These are phyloP conservation scores for Diogma glabrata DNA, from an alignment of 2,888 invertebrate species.

Conservation along the genomic window DNA sequence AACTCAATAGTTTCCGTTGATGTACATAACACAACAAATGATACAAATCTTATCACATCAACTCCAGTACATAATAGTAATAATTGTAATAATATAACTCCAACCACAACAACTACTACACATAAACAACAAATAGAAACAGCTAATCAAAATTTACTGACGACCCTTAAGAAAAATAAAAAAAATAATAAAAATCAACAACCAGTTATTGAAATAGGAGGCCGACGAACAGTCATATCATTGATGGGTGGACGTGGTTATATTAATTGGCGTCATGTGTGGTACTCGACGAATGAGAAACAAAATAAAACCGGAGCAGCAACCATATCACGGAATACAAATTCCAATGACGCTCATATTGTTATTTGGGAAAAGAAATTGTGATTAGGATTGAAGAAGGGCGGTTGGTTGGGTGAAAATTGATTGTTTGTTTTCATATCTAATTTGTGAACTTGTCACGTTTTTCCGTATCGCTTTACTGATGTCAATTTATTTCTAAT, in stretches of 20 bases:
- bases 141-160: conserved; percentile 23
- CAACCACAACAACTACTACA: conserved; percentile 25
- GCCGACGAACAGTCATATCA: conserved; percentile 66
- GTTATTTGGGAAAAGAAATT: conserved; percentile 83
- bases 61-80: neutral
- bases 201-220: conserved; percentile 38
- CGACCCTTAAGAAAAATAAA: conserved; percentile 31
- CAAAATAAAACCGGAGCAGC: conserved; percentile 22
- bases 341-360: conserved; percentile 77
- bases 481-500: no score
- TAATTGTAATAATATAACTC: conserved; percentile 12
- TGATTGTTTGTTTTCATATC: no score
- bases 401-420: no score
- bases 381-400: no score
- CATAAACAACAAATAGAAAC: conserved; percentile 7
- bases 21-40: no score
- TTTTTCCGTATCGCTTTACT: no score
- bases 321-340: conserved; percentile 50
- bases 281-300: conserved; percentile 38
- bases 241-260: conserved; percentile 83
- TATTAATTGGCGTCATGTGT: conserved; percentile 70
- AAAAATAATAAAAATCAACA: conserved; percentile 34
- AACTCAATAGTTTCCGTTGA: conserved; percentile 36
- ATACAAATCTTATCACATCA: conserved; percentile 13
- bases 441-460: no score